Evolutionary conservation across 1,140 invertebrate species (phyloP).

Genomic region (Parasteatoda tepidariorum): DNA sequence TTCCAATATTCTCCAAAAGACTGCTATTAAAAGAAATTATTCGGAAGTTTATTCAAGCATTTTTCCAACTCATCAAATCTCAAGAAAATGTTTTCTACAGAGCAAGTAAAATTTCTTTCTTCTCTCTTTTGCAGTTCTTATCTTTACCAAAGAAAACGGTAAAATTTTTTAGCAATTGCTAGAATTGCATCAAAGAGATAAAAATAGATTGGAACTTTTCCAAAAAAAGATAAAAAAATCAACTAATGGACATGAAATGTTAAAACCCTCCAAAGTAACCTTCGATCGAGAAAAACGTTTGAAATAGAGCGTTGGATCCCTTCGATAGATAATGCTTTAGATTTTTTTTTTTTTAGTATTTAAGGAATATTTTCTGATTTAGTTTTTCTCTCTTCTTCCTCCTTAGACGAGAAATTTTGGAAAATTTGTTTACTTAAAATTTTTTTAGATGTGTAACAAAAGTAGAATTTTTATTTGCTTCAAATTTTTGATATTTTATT

Average conservation of each 20-base stretch:
- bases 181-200: constrained; percentile 2
- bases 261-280: constrained; percentile 1
- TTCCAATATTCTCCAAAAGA: too few relatives aligned
- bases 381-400: neutral
- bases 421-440: too few relatives aligned
- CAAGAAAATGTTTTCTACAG: neutral
- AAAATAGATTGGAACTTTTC: constrained; percentile 38
- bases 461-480: too few relatives aligned
- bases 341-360: neutral
- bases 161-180: constrained; percentile 26
- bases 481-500: too few relatives aligned
- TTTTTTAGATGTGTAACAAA: too few relatives aligned
- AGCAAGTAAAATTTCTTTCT: neutral
- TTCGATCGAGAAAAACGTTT: neutral
- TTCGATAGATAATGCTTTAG: neutral
- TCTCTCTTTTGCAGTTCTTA: neutral
- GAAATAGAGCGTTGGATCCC: neutral
- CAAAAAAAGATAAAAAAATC: neutral
- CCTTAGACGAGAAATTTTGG: too few relatives aligned
- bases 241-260: constrained; percentile 14
- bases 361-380: neutral
- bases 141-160: neutral
- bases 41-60: too few relatives aligned
- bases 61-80: too few relatives aligned
- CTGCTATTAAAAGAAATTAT: too few relatives aligned